Base-by-base conservation (phyloP, 2,888 invertebrate species). In the Ormyrus labotus region DNA sequence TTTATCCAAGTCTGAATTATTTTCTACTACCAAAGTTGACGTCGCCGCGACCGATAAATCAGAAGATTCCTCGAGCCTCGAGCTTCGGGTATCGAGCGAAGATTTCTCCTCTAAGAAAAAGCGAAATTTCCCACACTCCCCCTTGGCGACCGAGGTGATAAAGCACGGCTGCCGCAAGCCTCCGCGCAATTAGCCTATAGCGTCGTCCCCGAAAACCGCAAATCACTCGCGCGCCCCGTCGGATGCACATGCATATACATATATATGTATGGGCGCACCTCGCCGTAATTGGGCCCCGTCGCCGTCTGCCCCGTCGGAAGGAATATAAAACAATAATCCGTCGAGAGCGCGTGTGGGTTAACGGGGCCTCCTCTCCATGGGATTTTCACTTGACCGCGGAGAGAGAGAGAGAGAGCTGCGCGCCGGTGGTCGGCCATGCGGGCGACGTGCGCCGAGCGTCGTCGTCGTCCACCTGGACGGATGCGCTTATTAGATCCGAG, bases 141-240 rank as follows among this genome's bases (percentile, higher is more conserved):
- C 34, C 34, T 34, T 4, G 34, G 34, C 34, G 34, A 34, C 34
- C 34, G 34, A 34, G 34, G 34, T 65, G 72, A 9, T 8, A 13
- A 53, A 51, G 61, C n/a, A 8, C 45, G 34, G 19, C 50, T 55
- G 58, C 13, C 72, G 53, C 72, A 63, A 53, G 53, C 53, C 34
- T 34, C 34, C 34, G 45, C 53, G 69, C 63, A 69, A 76, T 76
- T 63, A 76, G 76, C 13, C 79, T 73, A 34, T 4, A 34, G 34
- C 55, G 8, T 19, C 58, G 51, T 47, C 50, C 58, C 67, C 67
- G 50, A 80, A 84, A 84, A 82, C 83, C 83, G 83, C 83, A 84
- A 84, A 84, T 84, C 82, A 83, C 80, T 81, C 57, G 81, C 48
- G 50, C n/a, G 34, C 34, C 34, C 34, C 34, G 67, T 53, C 70